Base-by-base conservation (phyloP, 23 tunicate species). In the Trididemnum clinides region DNA sequence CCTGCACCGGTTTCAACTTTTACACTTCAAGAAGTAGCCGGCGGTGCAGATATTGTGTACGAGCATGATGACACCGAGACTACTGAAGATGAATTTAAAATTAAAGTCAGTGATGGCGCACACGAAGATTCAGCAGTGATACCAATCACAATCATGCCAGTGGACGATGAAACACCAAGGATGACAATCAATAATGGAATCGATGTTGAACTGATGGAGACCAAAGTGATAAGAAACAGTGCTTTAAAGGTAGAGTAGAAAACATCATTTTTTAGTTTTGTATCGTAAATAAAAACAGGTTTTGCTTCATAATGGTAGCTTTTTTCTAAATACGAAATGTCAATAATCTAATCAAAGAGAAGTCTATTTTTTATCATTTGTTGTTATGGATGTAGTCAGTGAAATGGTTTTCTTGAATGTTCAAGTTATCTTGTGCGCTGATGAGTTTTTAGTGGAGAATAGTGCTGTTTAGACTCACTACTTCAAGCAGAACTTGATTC, bases 101-200 rank as follows among this genome's bases (percentile, higher is more conserved):
- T 96, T 12, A 64, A 79, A 32, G 82, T 96, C 3, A 90, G 86
- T 59, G 99, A 96, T 72, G 99, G 99, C 28, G 75, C 49, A 44
- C 96, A 91, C 73, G 90, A 81, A 72, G 90, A 78, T 28, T 64
- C 86, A 12, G 50, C 78, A 78, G 64, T 80, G 18, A 91, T 96
- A 28, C 90, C 92, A 18, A 91, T 96, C 82, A 64, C 71, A 0
- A 81, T 96, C 22, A 63, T 87, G n/a, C 99, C 96, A n/a, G 96
- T 96, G 5, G 99, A 96, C 75, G 99, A 96, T 80, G 99, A 96
- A 80, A 91, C 99, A 1, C 99, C 99, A 32, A 71, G 99, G 25
- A 80, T 96, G 92, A 91, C 90, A 25, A 96, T 96, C 31, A 96
- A 96, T 64, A 90, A 87, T 71, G 99, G 99, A 80, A 77, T 96